Conservation (phyloP, 2,888 invertebrate species). For the Oithona nana region DNA sequence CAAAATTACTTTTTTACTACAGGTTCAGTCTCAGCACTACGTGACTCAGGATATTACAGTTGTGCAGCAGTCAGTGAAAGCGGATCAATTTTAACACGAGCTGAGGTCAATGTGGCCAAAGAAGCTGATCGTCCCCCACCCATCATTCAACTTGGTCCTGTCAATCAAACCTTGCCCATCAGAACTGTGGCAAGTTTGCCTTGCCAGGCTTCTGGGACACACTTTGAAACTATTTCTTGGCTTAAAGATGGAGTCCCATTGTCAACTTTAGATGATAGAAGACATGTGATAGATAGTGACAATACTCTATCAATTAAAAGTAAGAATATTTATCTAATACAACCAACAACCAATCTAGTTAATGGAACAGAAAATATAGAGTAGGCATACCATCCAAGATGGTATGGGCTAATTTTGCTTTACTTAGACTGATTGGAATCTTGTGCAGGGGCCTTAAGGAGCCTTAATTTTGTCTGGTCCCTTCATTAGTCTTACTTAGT, state of each 20-base stretch:
- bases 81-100: not conserved
- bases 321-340: not conserved
- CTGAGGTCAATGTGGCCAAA: not conserved
- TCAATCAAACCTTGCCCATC: conserved; percentile 10
- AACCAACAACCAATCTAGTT: not conserved
- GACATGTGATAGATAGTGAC: not conserved
- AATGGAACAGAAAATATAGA: too few species aligned
- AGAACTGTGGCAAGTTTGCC: not conserved
- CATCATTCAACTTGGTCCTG: conserved; percentile 10
- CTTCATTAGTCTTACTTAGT: too few species aligned
- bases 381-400: too few species aligned
- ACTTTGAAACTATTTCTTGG: not conserved
- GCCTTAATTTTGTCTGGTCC: too few species aligned
- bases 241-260: conserved; percentile 13
- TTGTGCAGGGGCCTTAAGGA: too few species aligned
- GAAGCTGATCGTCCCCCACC: conserved; percentile 7
- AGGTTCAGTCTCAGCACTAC: not conserved
- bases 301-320: conserved; percentile 2
- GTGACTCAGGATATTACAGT: not conserved
- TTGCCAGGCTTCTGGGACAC: not conserved
- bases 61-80: conserved; percentile 8
- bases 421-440: too few species aligned
- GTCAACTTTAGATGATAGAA: not conserved
- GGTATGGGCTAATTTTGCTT: too few species aligned
- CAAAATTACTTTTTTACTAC: not conserved